These are phyloP conservation scores for Eristalis pertinax DNA, from an alignment of 2,888 invertebrate genomes.

Conservation along the genomic window DNA sequence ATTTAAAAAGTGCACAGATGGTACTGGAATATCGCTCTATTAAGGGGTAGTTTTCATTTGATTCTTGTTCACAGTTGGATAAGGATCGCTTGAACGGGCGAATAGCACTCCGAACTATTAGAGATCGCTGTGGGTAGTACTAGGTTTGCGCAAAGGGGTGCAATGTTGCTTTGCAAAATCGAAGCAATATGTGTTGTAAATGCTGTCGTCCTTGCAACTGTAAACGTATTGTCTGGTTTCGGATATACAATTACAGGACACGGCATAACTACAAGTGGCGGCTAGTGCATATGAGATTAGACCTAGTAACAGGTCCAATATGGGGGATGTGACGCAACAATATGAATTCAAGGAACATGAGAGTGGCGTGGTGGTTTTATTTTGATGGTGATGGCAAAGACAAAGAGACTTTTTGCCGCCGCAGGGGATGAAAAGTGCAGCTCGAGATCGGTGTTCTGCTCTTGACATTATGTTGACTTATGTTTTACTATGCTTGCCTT, in stretches of 20 bases:
- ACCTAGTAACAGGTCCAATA: slow-evolving; percentile 42
- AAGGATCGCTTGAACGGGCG: slow-evolving; percentile 43
- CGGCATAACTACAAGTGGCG: slow-evolving; percentile 48
- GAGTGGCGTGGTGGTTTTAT: slow-evolving; percentile 59
- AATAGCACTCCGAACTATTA: slow-evolving; percentile 45
- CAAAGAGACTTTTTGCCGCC: slow-evolving; percentile 18
- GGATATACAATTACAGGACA: slow-evolving; percentile 33
- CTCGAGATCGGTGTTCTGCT: slow-evolving; percentile 21
- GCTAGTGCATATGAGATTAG: slow-evolving; percentile 34
- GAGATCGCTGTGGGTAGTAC: slow-evolving; percentile 49
- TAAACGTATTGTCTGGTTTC: slow-evolving; percentile 79
- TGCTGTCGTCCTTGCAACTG: slow-evolving; percentile 76
- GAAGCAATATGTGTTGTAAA: slow-evolving; percentile 76
- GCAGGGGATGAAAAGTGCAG: slow-evolving; percentile 41
- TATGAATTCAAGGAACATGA: slow-evolving; percentile 8
- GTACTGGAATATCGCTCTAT: slow-evolving; percentile 74
- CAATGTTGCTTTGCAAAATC: slow-evolving; percentile 72
- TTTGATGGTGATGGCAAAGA: slow-evolving; percentile 39
- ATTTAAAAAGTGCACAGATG: slow-evolving; percentile 74
- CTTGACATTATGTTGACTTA: slow-evolving; percentile 80
- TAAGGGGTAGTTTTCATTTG: slow-evolving; percentile 80
- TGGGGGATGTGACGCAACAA: slow-evolving; percentile 49
- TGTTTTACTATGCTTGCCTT: slow-evolving; percentile 65
- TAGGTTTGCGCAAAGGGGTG: slow-evolving; percentile 42
- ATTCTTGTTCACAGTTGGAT: slow-evolving; percentile 74